phyloP scores from a whole-genome alignment of 2,797 vertebrate species.

The Gymnothorax reevesii region DNA sequence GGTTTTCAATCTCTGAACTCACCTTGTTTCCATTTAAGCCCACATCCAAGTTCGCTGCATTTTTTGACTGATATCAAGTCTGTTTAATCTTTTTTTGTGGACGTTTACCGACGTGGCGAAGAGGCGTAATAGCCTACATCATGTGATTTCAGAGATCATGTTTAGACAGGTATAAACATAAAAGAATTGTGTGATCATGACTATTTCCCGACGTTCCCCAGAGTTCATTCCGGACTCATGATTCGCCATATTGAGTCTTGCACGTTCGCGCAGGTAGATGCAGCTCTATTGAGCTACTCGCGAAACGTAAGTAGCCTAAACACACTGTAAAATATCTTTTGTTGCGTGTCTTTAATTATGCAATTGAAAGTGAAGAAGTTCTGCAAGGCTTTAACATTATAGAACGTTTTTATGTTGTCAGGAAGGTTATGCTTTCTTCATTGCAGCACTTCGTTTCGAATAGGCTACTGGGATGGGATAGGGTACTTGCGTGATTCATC shows the following conservation, averaged over 20 bases:
- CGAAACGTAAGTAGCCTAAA: constrained; percentile 74
- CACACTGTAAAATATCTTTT: constrained; percentile 33
- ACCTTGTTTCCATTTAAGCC: not conserved
- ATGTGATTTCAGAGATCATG: not conserved
- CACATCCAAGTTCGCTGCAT: not conserved
- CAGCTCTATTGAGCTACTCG: constrained; percentile 55
- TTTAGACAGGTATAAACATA: not conserved
- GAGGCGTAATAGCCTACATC: not conserved
- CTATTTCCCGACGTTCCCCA: constrained; percentile 77
- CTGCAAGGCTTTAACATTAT: not conserved
- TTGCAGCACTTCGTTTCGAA: not conserved
- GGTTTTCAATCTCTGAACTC: not conserved
- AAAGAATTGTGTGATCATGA: not conserved
- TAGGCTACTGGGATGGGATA: not conserved
- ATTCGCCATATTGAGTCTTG: constrained; percentile 86
- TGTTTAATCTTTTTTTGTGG: no score
- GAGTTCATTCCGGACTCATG: constrained; percentile 64
- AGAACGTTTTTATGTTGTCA: not conserved
- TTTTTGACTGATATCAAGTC: not conserved
- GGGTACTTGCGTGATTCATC: not conserved
- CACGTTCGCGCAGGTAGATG: constrained; percentile 57
- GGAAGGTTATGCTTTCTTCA: not conserved
- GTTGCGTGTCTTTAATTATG: not conserved
- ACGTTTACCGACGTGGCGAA: not conserved
- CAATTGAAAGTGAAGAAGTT: not conserved